A percentile compares a stretch with the other conserved stretches of the same genome.
phyloP scores from a whole-genome alignment of 2,888 invertebrate genomes.

The Campoplex nolae region DNA sequence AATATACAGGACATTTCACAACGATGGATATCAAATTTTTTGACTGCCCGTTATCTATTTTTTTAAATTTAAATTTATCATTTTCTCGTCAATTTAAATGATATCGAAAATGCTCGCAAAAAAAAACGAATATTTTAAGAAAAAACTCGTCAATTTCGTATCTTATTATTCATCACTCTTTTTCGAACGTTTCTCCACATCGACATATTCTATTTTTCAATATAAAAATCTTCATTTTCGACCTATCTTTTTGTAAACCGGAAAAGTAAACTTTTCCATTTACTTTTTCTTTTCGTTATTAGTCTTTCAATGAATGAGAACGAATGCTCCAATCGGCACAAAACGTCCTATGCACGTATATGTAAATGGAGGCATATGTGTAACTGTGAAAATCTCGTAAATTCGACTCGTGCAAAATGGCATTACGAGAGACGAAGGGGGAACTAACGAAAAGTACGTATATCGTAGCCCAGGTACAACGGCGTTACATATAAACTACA shows the following conservation, averaged over 20 bases:
- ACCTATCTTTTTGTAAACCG: neutral
- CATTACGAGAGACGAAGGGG: constrained; percentile 40
- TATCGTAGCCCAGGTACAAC: constrained; percentile 18
- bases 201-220: neutral
- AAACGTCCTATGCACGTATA: neutral
- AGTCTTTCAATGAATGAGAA: neutral
- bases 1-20: neutral
- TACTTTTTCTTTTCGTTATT: neutral
- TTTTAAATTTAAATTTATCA: neutral
- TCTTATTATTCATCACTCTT: neutral
- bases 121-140: neutral
- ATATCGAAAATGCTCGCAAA: neutral
- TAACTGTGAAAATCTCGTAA: constrained; percentile 54
- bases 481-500: constrained; percentile 20
- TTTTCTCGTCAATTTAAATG: neutral
- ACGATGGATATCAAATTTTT: neutral
- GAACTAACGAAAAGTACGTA: constrained; percentile 24
- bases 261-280: neutral
- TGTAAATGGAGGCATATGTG: constrained; percentile 12
- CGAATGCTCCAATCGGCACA: neutral
- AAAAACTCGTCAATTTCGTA: neutral
- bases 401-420: constrained; percentile 46
- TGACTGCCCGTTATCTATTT: neutral
- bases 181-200: neutral
- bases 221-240: neutral